Evolutionary conservation across 2,888 invertebrate genomes (phyloP), one percentile per base, ranked within the genome.

Genomic region (Acanthopleura granulata): DNA sequence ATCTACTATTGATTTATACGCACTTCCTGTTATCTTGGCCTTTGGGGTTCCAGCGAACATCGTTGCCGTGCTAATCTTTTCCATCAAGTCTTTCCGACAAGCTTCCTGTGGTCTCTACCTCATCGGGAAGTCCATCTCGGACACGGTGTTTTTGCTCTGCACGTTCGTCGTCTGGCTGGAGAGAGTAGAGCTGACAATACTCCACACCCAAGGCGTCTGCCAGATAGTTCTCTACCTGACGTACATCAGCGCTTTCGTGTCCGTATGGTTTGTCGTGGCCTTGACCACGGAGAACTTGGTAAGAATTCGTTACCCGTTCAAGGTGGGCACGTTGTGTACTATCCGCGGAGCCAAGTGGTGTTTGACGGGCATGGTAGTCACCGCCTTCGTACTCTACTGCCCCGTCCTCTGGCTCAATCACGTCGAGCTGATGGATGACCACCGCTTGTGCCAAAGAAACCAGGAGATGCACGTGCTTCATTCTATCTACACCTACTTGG

Each of bases 181-280:
- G 29, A 16, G 70, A 18, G 66, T 76, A n/a, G 72, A 51, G 12
- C 25, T 76, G 18, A 61, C 70, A 12, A 12, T 62, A 22, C n/a
- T 74, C 51, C 69, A 72, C 30, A 74, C 62, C 11, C 25, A 66
- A n/a, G 76, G 74, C 3, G 27, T 18, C 49, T 76, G 76, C 61
- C 76, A 76, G 74, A 62, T 76, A n/a, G 66, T 76, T n/a, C 15
- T 74, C 16, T 76, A 74, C 30, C n/a, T 74, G 57, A 74, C 57
- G 50, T 69, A 70, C 49, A 29, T 57, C 12, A 74, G 72, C 51
- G 50, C 50, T n/a, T 74, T 76, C 66, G 61, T 76, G 11, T 72
- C 72, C 22, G 57, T 72, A 11, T 76, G 76, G 76, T 62, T 62
- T 30, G 74, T 76, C 22, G 74, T 72, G n/a, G 72, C 62, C 50